Evolutionary conservation across 2,797 vertebrate genomes (phyloP), one percentile per base, ranked within the genome.

Genomic region (Rhynchotus rufescens): DNA sequence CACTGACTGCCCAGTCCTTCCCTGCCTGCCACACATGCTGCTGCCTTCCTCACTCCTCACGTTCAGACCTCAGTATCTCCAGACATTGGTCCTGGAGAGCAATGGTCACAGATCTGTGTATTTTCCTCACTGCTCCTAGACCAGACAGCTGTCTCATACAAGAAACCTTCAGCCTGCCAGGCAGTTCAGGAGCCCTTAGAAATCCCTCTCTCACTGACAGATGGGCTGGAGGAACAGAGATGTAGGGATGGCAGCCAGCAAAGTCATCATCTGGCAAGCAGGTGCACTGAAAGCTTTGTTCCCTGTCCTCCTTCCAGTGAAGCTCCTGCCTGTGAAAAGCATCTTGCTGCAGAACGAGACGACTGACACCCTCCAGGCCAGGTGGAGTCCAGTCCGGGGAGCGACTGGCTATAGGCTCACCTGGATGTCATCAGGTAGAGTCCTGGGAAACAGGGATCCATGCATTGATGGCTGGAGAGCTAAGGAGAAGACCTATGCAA

Each of bases 331-430:
- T 6, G 98, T 99, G 67, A 83, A 98, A 83, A 96, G 96, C 60
- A 95, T 99, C 68, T 47, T 96, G 89, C 98, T 99, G 59, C 98
- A 99, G 96, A 99, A 99, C 0, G 96, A 98, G 88, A 99, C 98
- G 45, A 99, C 98, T 3, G 96, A 99, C 97, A 98, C 98, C 0
- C 93, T 99, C 65, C 98, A 98, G 91, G 98, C 98, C 2, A 94
- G 98, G n/a, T 99, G 99, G 99, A 91, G 94, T 3, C 94, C 98
- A 0, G 98, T 99, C 14, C 97, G 83, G 15, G 99, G 99, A 11
- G 98, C 99, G 7, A 97, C 98, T 0, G 99, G 99, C 7, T 99
- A 99, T 96, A 97, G 98, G 21, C 98, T 99, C 72, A 99, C 98
- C n/a, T 99, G 98, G 98, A 94, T 96, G 15, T 98, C 98, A 6